A percentile compares a stretch with the other conserved stretches of the same genome.
phyloP scores from a whole-genome alignment of 30 jellyfish, hydroid and myxozoan species.

The Cassiopea xamachana region DNA sequence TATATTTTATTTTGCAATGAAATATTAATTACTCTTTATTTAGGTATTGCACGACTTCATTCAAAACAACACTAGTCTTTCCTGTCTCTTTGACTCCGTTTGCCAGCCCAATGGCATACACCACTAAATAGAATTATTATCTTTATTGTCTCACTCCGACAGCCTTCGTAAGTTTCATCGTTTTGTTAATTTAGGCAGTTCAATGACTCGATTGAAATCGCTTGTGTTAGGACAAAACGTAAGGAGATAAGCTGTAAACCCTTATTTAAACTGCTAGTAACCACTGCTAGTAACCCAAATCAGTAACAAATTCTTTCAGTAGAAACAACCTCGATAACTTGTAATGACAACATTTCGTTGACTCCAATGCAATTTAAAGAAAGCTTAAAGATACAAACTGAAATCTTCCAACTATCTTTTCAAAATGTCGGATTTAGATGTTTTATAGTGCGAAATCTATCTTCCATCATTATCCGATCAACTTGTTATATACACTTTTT shows the following conservation, averaged over 20 bases:
- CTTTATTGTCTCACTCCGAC: background rate
- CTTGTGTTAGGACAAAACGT: background rate
- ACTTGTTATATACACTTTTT: too few relatives aligned
- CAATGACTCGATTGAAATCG: conserved; percentile 3
- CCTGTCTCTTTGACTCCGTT: background rate
- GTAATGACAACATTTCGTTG: too few relatives aligned
- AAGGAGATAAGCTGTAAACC: background rate
- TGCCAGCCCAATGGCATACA: background rate
- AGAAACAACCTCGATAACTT: too few relatives aligned
- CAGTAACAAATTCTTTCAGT: background rate
- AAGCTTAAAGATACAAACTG: too few relatives aligned
- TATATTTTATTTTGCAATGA: background rate
- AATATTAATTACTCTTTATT: background rate
- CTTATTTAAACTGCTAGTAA: background rate
- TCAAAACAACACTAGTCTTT: background rate
- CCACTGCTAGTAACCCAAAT: background rate
- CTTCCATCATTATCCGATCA: too few relatives aligned
- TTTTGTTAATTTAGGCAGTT: background rate
- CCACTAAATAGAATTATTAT: background rate
- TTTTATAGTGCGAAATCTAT: too few relatives aligned
- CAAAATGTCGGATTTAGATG: too few relatives aligned
- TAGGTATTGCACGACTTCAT: background rate
- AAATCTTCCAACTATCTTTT: too few relatives aligned
- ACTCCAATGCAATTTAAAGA: too few relatives aligned
- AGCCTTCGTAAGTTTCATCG: background rate